Base-by-base conservation (phyloP, 2,797 vertebrate species). In the Rhinogobio ventralis region DNA sequence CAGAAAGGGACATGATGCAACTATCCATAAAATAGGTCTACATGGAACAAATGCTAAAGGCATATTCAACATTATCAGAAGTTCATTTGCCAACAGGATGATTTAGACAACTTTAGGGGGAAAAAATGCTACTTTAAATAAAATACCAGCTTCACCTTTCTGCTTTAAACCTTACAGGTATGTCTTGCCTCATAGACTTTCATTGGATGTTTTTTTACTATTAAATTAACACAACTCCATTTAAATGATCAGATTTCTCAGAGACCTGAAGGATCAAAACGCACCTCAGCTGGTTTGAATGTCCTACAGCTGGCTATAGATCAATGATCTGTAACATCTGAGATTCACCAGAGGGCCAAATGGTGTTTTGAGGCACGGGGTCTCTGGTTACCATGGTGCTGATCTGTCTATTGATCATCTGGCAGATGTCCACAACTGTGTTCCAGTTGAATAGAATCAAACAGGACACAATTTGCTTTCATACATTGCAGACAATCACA, bases 401-500 rank as follows among this genome's bases (percentile, higher is more conserved):
- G 90, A 92, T 90, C 82, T 74, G 84, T 28, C 86, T 83, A 87
- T 89, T 89, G 88, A 92, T 92, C 72, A 75, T 33, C 36, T 86
- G 81, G 81, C 92, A 93, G 89, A 87, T 90, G 91, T 87, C 39
- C 86, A 90, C 89, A 92, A 90, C 91, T 87, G 85, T 85, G 82
- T 51, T 33, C 23, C 86, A 85, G 84, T 85, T 75, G 79, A 17
- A 46, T 33, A 11, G 42, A 46, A 66, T 79, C 23, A 66, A 62
- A 60, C 68, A 45, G 10, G 36, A 60, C 68, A 57, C 33, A 57
- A n/a, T 53, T 80, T 57, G 10, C 14, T 25, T 25, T 81, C n/a
- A n/a, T 23, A 9, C 36, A 46, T 10, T 25, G 39, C 33, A 80
- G 23, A 42, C 67, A 30, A 42, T 25, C 3, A 23, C 78, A 51